Conservation (phyloP, 2,113 vertebrate genomes). For the Neogale vison region DNA sequence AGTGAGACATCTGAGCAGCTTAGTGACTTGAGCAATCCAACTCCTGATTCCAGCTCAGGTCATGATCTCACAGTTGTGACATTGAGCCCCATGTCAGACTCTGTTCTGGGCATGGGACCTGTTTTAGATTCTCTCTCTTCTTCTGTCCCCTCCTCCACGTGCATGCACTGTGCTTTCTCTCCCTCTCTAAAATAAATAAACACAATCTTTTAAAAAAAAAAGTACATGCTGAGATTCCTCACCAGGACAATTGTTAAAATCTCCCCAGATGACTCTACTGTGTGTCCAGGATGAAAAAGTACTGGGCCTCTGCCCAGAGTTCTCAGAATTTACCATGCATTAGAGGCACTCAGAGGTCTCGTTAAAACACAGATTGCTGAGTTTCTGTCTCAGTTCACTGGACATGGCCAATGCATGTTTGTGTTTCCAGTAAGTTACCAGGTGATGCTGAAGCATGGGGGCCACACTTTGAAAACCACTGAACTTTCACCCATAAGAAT, state of each 20-base stretch:
- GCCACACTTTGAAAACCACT: background rate
- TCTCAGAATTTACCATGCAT: background rate
- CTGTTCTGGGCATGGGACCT: background rate
- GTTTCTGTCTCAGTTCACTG: background rate
- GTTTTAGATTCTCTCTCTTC: background rate
- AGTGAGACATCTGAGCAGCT: background rate
- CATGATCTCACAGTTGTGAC: background rate
- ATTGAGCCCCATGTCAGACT: background rate
- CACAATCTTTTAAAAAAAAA: background rate
- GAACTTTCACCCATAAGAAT: background rate
- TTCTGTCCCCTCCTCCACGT: background rate
- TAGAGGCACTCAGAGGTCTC: background rate
- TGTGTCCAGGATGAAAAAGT: background rate
- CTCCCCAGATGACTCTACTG: background rate
- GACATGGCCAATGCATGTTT: background rate
- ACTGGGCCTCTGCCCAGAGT: background rate
- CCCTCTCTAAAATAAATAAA: background rate
- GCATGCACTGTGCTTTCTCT: background rate
- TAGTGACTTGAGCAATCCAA: background rate
- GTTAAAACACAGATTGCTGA: background rate
- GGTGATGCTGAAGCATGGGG: background rate
- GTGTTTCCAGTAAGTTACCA: background rate
- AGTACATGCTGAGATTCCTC: background rate
- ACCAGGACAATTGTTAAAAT: background rate
- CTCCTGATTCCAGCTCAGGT: background rate